These are phyloP conservation scores for Montipora capricornis DNA, from an alignment of 64 coral and sea anemone species.

Conservation along the genomic window DNA sequence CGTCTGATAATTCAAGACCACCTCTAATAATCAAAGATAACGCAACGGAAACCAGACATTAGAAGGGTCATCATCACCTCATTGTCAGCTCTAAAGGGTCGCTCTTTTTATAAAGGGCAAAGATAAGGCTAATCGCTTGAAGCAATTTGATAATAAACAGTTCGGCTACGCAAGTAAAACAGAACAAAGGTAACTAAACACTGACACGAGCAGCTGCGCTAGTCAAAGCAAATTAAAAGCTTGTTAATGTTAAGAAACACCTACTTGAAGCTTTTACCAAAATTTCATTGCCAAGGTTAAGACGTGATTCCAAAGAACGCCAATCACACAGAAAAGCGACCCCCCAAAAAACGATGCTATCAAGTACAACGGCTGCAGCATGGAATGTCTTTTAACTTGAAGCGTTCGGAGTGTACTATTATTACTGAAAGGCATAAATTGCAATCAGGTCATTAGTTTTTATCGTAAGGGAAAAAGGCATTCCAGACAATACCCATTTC, in stretches of 20 bases:
- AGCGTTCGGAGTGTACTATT: neutral
- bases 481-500: no score
- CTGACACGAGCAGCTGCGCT: neutral
- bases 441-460: neutral
- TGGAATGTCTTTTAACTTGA: neutral
- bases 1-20: slow-evolving; percentile 1
- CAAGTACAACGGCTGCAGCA: neutral
- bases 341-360: neutral
- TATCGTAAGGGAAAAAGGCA: neutral
- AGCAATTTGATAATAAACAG: neutral
- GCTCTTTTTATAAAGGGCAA: neutral
- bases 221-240: neutral
- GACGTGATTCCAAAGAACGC: neutral
- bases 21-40: slow-evolving; percentile 31
- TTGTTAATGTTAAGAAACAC: neutral
- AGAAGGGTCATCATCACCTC: slow-evolving; percentile 4
- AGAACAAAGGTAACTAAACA: neutral
- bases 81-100: slow-evolving; percentile 4
- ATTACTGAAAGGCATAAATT: neutral
- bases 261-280: neutral
- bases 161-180: neutral
- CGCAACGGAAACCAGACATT: slow-evolving; percentile 14
- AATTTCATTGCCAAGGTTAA: neutral
- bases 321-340: neutral
- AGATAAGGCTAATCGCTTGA: neutral